A percentile compares a stretch with the other conserved stretches of the same genome.
phyloP scores from a whole-genome alignment of 1,140 invertebrate genomes.

The Dryas iulia region DNA sequence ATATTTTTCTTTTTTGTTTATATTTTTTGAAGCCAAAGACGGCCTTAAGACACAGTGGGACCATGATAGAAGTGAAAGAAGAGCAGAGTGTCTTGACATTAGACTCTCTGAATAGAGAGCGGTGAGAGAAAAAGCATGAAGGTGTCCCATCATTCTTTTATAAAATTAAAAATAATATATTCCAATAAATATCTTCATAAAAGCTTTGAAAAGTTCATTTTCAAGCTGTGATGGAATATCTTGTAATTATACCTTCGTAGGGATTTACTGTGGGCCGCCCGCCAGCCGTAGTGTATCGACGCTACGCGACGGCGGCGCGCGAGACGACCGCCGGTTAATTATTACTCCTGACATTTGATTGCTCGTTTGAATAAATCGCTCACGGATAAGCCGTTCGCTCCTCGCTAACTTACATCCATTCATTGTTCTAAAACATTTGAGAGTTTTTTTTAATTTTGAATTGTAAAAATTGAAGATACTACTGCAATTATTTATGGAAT shows the following conservation, averaged over 20 bases:
- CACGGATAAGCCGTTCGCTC: conserved; percentile 58
- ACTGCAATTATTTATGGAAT: too few relatives aligned
- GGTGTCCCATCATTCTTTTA: too few relatives aligned
- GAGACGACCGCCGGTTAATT: conserved; percentile 15
- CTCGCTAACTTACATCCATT: conserved; percentile 55
- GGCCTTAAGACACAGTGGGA: too few relatives aligned
- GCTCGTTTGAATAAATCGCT: conserved; percentile 74
- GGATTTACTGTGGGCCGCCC: not conserved
- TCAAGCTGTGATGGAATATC: not conserved
- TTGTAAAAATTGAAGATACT: too few relatives aligned
- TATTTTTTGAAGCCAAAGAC: too few relatives aligned
- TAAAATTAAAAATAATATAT: too few relatives aligned
- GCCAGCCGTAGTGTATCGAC: not conserved
- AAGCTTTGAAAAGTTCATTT: not conserved
- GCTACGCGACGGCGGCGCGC: conserved; percentile 58
- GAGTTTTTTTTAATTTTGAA: not conserved
- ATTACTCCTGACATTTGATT: conserved; percentile 77
- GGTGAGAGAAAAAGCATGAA: too few relatives aligned
- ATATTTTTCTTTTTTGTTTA: too few relatives aligned
- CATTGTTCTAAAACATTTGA: not conserved
- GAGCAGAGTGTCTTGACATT: too few relatives aligned
- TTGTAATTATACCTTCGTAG: not conserved
- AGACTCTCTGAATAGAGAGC: too few relatives aligned
- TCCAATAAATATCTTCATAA: too few relatives aligned
- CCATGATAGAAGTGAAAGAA: too few relatives aligned